Conservation (phyloP, 2,113 vertebrate genomes). For the Oenanthe melanoleuca region DNA sequence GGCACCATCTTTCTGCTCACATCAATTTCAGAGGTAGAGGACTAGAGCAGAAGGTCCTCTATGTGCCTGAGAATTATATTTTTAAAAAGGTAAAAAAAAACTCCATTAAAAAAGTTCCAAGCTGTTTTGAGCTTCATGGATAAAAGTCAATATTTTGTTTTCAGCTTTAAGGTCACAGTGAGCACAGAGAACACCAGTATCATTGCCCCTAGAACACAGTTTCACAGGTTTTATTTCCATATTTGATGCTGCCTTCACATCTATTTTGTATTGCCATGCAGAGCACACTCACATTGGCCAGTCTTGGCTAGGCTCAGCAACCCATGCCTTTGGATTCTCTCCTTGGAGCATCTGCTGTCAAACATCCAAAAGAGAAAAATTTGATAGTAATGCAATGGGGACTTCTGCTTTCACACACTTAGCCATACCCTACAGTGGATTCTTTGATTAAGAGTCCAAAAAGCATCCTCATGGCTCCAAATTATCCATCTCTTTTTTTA, state of each 20-base stretch:
- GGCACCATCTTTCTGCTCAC: not conserved
- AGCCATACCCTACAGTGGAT: no score
- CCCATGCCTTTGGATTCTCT: not conserved
- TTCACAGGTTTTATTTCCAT: not conserved
- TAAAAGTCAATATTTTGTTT: not conserved
- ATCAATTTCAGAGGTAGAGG: not conserved
- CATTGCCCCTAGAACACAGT: not conserved
- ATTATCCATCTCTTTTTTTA: not conserved
- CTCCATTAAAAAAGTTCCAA: not conserved
- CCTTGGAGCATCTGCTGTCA: not conserved
- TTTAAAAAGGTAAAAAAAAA: not conserved
- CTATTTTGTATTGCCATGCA: not conserved
- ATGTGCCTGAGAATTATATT: not conserved
- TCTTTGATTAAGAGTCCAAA: not conserved
- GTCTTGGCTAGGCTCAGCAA: not conserved
- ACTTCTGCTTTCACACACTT: not conserved
- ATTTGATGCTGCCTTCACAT: not conserved
- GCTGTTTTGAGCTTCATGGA: not conserved
- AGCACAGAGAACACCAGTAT: not conserved
- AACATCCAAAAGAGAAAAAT: not conserved
- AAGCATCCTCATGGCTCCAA: not conserved
- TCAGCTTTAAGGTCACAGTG: rapidly evolving
- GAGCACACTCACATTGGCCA: not conserved
- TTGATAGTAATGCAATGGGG: not conserved
- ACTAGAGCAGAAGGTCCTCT: not conserved